These are phyloP conservation scores for Cheirogaleus medius DNA, from an alignment of 2,113 vertebrate genomes.

Conservation along the genomic window DNA sequence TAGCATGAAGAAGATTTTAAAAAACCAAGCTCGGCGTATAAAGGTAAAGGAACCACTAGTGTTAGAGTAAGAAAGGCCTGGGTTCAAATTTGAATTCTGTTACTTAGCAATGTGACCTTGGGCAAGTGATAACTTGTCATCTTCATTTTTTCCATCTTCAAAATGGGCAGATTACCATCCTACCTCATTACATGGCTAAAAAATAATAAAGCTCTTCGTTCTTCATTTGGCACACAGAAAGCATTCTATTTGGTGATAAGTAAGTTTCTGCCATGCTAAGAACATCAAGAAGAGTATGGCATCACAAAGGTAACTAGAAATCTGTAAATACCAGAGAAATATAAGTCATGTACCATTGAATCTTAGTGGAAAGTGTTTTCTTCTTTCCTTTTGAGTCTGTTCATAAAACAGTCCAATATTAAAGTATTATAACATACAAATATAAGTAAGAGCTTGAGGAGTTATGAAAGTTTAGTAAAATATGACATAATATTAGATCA, in stretches of 20 bases:
- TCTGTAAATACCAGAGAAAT: constrained; percentile 24
- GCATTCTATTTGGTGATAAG: background rate
- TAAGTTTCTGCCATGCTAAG: constrained; percentile 3
- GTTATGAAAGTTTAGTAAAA: background rate
- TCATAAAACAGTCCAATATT: constrained; percentile 12
- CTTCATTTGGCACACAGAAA: background rate
- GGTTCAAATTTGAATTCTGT: background rate
- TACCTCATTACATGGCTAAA: background rate
- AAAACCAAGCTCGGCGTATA: background rate
- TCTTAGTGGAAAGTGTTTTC: constrained; percentile 36
- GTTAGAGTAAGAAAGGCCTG: background rate
- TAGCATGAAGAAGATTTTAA: background rate
- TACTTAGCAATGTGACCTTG: background rate
- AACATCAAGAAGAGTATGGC: background rate
- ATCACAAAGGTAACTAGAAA: constrained; percentile 31
- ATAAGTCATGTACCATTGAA: background rate
- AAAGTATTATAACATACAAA: background rate
- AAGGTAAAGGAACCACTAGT: background rate
- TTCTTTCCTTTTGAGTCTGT: background rate
- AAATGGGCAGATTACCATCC: background rate
- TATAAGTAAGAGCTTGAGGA: constrained; percentile 32
- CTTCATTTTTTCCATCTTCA: background rate
- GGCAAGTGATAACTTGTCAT: background rate
- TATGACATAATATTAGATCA: background rate
- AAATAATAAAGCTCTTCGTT: background rate